Conservation (phyloP, 2,113 vertebrate species). For the Donacobius atricapilla region DNA sequence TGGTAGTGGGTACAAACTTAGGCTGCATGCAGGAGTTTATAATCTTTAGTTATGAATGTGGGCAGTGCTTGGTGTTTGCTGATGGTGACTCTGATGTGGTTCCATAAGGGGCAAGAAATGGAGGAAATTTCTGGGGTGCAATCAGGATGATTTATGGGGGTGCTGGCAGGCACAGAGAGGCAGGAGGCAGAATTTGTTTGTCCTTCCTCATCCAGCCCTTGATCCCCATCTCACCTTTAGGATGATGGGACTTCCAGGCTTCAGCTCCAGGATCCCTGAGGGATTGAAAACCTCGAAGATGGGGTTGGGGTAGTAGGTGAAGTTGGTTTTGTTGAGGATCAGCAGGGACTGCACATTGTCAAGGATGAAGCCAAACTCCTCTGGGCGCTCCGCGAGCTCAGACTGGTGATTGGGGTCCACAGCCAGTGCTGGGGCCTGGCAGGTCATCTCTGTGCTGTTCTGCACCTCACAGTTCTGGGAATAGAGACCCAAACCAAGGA, state of each 20-base stretch:
- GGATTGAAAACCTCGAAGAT: slow-evolving; percentile 89
- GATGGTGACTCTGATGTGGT: neutral
- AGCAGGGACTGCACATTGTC: slow-evolving; percentile 90
- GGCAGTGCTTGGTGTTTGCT: neutral
- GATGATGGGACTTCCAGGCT: slow-evolving; percentile 95
- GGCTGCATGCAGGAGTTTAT: neutral
- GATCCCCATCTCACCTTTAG: slow-evolving; percentile 81
- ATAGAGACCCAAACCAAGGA: neutral
- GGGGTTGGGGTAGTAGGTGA: slow-evolving; percentile 95
- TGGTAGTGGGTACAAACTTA: neutral
- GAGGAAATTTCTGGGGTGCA: neutral
- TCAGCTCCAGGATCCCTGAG: slow-evolving; percentile 91
- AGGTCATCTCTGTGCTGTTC: slow-evolving; percentile 89
- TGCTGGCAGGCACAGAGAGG: neutral
- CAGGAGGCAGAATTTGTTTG: neutral
- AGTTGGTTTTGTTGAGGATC: slow-evolving; percentile 91
- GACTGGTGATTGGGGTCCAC: slow-evolving; percentile 80
- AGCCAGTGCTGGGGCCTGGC: slow-evolving; percentile 88
- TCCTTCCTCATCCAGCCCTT: neutral
- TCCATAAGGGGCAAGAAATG: neutral
- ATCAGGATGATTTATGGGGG: neutral
- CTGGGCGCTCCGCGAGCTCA: slow-evolving; percentile 83
- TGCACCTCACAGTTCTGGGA: slow-evolving; percentile 86
- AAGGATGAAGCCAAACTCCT: slow-evolving; percentile 96
- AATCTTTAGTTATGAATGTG: neutral